phyloP scores from a whole-genome alignment of 2,797 vertebrate species.

The Macrochelys suwanniensis region DNA sequence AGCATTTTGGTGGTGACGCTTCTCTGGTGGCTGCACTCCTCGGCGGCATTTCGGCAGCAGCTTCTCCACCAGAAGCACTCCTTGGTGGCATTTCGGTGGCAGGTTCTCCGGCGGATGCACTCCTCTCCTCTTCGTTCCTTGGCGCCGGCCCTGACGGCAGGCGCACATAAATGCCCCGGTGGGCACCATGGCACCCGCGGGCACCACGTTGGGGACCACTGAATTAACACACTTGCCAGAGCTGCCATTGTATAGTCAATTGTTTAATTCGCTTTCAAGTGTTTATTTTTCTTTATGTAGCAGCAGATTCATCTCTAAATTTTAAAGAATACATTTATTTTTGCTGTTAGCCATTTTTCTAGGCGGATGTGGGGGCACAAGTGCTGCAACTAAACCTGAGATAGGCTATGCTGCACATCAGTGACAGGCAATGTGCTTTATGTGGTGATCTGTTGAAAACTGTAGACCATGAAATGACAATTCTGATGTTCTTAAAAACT shows the following conservation, averaged over 20 bases:
- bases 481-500: conserved; percentile 21
- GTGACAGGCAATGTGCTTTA: background rate
- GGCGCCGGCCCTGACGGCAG: too few species aligned
- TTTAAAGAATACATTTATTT: background rate
- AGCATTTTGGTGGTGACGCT: too few species aligned
- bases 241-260: background rate
- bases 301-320: conserved; percentile 15
- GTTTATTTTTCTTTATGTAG: conserved; percentile 19
- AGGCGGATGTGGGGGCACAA: background rate
- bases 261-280: conserved; percentile 16
- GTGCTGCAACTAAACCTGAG: background rate
- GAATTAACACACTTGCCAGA: background rate
- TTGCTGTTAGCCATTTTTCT: background rate
- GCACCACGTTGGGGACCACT: too few species aligned
- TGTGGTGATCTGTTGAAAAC: background rate
- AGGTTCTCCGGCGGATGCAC: too few species aligned
- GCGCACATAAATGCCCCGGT: too few species aligned
- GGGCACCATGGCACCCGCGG: too few species aligned
- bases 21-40: too few species aligned
- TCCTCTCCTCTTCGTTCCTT: too few species aligned
- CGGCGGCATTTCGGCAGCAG: too few species aligned
- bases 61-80: too few species aligned
- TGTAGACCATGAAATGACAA: background rate
- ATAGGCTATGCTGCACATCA: background rate
- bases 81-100: too few species aligned